Conservation (phyloP, 2,113 vertebrate species). For the Tupaia chinensis region DNA sequence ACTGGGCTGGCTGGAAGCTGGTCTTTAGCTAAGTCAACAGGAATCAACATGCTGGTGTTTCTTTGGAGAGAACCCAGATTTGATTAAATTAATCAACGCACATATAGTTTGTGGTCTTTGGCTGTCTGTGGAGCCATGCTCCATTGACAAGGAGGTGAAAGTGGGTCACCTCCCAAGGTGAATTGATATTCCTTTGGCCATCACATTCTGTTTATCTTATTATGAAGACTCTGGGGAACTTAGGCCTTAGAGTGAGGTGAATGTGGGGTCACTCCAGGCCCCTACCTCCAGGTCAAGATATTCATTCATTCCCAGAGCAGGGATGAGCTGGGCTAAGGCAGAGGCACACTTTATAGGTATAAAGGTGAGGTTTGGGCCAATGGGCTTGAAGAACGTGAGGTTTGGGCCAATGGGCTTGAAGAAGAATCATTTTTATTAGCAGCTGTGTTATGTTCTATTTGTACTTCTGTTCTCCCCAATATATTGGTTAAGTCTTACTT, state of each 20-base stretch:
- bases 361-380: not conserved
- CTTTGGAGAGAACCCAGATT: not conserved
- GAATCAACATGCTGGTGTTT: not conserved
- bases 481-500: not conserved
- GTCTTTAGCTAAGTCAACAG: not conserved
- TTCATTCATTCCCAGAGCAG: not conserved
- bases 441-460: not conserved
- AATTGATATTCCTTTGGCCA: not conserved
- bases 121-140: not conserved
- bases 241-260: not conserved
- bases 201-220: not conserved
- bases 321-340: not conserved
- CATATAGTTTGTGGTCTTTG: not conserved
- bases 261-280: not conserved
- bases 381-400: not conserved
- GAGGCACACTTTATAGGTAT: not conserved
- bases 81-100: not conserved
- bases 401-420: not conserved
- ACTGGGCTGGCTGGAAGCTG: not conserved
- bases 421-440: accelerated
- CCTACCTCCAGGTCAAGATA: not conserved
- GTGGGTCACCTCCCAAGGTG: not conserved
- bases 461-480: not conserved
- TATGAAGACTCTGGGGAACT: not conserved
- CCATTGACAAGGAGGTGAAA: not conserved